Conservation (phyloP, 1,140 invertebrate species). For the Mercenaria mercenaria region DNA sequence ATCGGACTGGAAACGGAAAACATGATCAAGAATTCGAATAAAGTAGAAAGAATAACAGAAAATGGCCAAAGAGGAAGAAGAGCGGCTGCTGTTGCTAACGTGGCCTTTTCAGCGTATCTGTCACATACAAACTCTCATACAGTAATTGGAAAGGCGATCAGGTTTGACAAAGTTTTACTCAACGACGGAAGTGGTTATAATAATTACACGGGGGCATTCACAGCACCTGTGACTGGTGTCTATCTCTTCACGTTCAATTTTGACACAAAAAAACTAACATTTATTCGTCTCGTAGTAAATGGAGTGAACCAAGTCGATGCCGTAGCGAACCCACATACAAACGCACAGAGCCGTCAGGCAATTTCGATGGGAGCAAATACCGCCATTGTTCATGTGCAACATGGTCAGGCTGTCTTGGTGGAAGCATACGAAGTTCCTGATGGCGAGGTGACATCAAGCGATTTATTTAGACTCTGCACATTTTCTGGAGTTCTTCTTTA, state of each 20-base stretch:
- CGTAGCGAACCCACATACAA: not conserved
- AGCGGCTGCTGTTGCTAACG: not conserved
- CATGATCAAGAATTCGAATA: not conserved
- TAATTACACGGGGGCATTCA: not conserved
- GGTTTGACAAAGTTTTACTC: not conserved
- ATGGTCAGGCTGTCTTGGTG: slow-evolving; percentile 8
- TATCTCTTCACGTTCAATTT: slow-evolving; percentile 39
- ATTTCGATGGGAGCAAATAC: slow-evolving; percentile 10
- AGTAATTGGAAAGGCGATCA: not conserved
- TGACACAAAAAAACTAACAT: not conserved
- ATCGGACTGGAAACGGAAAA: not conserved
- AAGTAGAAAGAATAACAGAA: not conserved
- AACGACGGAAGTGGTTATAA: slow-evolving; percentile 42
- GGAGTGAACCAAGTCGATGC: slow-evolving; percentile 32
- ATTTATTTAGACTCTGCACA: not conserved
- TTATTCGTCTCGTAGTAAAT: not conserved
- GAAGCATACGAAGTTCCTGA: not conserved
- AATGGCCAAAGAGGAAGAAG: not conserved
- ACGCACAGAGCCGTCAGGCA: not conserved
- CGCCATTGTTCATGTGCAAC: not conserved
- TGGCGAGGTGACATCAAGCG: not conserved
- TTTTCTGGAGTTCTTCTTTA: slow-evolving; percentile 47
- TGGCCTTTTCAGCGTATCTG: slow-evolving; percentile 28
- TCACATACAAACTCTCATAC: not conserved
- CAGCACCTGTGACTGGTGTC: not conserved